These are phyloP conservation scores for Leucopsar rothschildi DNA, from an alignment of 2,113 vertebrate genomes.

Conservation along the genomic window DNA sequence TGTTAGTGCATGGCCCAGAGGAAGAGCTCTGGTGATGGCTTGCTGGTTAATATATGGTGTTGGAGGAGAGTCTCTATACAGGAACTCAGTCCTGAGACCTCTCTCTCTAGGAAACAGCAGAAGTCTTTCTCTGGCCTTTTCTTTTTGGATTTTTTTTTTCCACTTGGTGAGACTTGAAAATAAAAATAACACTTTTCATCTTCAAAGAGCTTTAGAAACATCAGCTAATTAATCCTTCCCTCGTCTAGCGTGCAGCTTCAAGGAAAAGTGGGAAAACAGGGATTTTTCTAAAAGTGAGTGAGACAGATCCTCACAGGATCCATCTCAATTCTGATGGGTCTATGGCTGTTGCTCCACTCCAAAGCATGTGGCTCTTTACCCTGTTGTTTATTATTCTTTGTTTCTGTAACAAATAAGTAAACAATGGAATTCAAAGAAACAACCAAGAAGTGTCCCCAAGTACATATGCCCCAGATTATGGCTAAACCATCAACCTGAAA, in stretches of 20 bases:
- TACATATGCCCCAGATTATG: not conserved
- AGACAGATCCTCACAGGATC: not conserved
- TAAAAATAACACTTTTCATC: conserved; percentile 53
- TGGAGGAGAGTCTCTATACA: not conserved
- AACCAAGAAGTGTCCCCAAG: not conserved
- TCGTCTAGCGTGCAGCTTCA: not conserved
- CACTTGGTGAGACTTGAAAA: conserved; percentile 24
- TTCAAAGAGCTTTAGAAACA: conserved; percentile 52
- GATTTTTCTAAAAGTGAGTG: conserved; percentile 6
- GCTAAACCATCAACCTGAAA: not conserved
- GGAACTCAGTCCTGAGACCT: not conserved
- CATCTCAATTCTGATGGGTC: not conserved
- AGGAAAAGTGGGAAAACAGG: conserved; percentile 14
- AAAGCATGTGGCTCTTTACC: not conserved
- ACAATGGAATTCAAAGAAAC: not conserved
- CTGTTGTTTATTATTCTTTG: not conserved
- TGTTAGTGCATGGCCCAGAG: not conserved
- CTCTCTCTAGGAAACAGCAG: not conserved
- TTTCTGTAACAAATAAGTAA: not conserved
- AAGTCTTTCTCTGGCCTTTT: not conserved
- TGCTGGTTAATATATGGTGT: not conserved
- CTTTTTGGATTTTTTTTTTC: not conserved
- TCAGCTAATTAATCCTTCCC: conserved; percentile 42
- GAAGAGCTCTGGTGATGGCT: not conserved
- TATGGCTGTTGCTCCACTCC: not conserved